Evolutionary conservation across 2,113 vertebrate species (phyloP), one percentile per base, ranked within the genome.

Genomic region (Ceyx melanurus): DNA sequence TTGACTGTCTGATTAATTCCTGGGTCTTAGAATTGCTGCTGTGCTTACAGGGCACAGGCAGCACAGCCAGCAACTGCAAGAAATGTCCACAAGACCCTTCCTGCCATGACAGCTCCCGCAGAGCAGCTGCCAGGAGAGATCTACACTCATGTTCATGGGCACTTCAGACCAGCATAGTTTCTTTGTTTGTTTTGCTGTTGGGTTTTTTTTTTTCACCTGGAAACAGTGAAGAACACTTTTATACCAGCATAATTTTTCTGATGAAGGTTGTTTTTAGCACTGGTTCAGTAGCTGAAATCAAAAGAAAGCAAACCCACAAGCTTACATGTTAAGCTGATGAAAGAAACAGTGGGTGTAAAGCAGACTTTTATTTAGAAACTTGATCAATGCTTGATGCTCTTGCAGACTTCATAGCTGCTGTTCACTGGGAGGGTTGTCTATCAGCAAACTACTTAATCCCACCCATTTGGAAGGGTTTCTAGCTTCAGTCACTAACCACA

Each of bases 1-100:
- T 43, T 76, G 61, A 16, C n/a, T 33, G 50, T 53, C 40, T 2
- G 1, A 8, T 58, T 54, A 8, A 28, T n/a, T 20, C 28, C 61
- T 26, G 25, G 42, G 11, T n/a, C 46, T 87, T 25, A 12, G 42
- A 53, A 33, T 12, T 15, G 29, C 18, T 15, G 17, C 56, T 18
- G 0, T 33, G 19, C 56, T 68, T 40, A 3, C 1, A 28, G 54
- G 19, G 33, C 31, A 12, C 29, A 6, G 33, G 26, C 45, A 31
- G 17, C 54, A 48, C 21, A 40, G 45, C 45, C 51, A 15, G 54
- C 54, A 42, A 53, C n/a, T 25, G 17, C n/a, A 10, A 9, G 33
- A n/a, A 46, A 13, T 2, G 13, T 17, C 85, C 9, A 3, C 43
- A 10, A 2, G 0, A 11, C 10, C 56, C 2, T 31, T 13, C 4